Conservation (phyloP, 2,888 invertebrate species). For the Callimorpha dominula region DNA sequence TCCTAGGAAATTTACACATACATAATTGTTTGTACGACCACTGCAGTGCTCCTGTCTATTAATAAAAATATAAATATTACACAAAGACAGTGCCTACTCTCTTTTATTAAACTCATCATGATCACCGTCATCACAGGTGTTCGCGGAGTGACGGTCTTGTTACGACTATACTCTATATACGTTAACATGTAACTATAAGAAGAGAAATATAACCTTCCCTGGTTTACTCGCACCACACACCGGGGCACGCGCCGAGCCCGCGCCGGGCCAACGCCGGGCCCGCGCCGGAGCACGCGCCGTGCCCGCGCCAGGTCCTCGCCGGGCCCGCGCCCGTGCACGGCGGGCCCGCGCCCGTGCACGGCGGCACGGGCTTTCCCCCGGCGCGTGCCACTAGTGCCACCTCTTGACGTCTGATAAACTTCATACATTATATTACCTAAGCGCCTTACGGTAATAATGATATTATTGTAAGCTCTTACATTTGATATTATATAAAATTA, state of each 20-base stretch:
- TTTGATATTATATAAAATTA: constrained; percentile 37
- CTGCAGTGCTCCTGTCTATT: neutral
- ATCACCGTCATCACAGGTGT: neutral
- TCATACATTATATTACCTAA: constrained; percentile 19
- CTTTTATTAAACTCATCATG: neutral
- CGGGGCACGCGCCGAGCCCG: neutral
- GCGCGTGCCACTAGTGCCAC: too few relatives aligned
- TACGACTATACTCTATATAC: constrained; percentile 8
- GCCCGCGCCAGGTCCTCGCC: too few relatives aligned
- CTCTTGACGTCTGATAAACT: neutral
- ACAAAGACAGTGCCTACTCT: neutral
- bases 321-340: too few relatives aligned
- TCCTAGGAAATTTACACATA: neutral
- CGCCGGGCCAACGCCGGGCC: too few relatives aligned
- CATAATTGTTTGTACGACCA: neutral
- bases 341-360: too few relatives aligned
- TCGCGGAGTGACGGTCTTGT: neutral
- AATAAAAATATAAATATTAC: neutral
- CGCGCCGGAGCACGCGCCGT: too few relatives aligned
- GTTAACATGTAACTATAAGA: constrained; percentile 43
- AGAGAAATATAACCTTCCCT: constrained; percentile 30
- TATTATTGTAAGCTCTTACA: constrained; percentile 51
- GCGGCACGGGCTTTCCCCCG: too few relatives aligned
- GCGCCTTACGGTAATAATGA: constrained; percentile 44
- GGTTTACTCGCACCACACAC: neutral